phyloP scores from a whole-genome alignment of 2,113 vertebrate genomes.

The Amphiprion ocellaris region DNA sequence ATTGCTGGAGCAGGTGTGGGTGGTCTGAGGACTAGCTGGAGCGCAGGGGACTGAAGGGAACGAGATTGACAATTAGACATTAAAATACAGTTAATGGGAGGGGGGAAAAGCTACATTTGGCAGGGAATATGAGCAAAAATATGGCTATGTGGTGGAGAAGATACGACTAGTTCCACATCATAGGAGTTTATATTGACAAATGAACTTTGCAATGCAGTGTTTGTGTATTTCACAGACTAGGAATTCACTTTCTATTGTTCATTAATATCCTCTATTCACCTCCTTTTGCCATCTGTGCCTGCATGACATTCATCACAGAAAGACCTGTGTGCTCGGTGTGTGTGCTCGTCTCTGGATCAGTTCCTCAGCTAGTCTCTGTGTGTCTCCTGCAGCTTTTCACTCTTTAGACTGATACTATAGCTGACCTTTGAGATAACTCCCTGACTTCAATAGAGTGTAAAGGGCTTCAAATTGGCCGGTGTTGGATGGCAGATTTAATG shows the following conservation, averaged over 20 bases:
- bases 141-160: too few species aligned
- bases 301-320: not conserved
- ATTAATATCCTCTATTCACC: too few species aligned
- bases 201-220: too few species aligned
- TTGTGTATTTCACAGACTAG: too few species aligned
- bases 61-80: not conserved
- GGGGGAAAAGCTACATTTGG: not conserved
- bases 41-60: constrained; percentile 80
- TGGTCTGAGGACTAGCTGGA: constrained; percentile 57
- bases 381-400: constrained; percentile 35
- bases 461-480: constrained; percentile 45
- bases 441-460: constrained; percentile 37
- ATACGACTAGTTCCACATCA: too few species aligned
- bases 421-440: constrained; percentile 56
- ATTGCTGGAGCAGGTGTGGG: constrained; percentile 77
- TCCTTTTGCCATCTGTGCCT: not conserved
- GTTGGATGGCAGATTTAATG: constrained; percentile 39
- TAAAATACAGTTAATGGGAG: not conserved
- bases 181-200: too few species aligned
- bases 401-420: constrained; percentile 22
- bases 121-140: not conserved
- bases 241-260: not conserved
- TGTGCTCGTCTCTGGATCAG: not conserved
- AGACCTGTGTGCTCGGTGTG: not conserved
- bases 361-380: not conserved